A percentile compares a stretch with the other conserved stretches of the same genome.
Conservation (phyloP, 2,113 vertebrate genomes). For the Tetraodon nigroviridis region DNA sequence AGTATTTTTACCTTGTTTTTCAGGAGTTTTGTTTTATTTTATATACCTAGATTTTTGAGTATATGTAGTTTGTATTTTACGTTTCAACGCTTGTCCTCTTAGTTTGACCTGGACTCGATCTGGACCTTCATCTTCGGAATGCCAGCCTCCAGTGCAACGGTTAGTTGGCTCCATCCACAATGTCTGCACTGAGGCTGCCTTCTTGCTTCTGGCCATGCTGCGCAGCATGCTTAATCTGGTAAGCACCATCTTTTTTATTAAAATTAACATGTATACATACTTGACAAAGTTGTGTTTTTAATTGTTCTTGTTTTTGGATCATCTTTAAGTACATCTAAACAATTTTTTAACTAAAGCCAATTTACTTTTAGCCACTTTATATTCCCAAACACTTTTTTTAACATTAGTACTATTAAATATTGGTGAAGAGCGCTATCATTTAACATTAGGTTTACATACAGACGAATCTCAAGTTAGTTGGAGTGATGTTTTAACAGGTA, state of each 20-base stretch:
- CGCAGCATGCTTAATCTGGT: constrained; percentile 98
- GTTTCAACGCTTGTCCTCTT: constrained; percentile 32
- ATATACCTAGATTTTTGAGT: neutral
- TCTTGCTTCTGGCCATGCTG: constrained; percentile 92
- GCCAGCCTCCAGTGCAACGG: constrained; percentile 87
- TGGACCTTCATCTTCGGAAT: constrained; percentile 98
- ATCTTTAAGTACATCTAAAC: no score
- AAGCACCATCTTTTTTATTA: constrained; percentile 50
- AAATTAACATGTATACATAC: no score
- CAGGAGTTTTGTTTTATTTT: neutral
- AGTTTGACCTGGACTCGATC: constrained; percentile 98
- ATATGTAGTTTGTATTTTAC: neutral
- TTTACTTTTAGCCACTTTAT: no score
- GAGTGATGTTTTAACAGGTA: neutral
- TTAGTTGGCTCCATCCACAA: constrained; percentile 89
- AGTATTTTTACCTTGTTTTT: constrained; percentile 43
- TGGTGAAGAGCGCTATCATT: no score
- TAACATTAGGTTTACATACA: no score
- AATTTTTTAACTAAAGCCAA: no score
- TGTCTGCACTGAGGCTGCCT: constrained; percentile 91
- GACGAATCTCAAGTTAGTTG: no score
- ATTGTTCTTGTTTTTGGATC: no score
- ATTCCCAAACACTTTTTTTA: neutral
- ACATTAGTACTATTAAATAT: no score
- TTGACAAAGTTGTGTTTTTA: no score